Conservation (phyloP, 2,797 vertebrate species). For the Arremon aurantiirostris region DNA sequence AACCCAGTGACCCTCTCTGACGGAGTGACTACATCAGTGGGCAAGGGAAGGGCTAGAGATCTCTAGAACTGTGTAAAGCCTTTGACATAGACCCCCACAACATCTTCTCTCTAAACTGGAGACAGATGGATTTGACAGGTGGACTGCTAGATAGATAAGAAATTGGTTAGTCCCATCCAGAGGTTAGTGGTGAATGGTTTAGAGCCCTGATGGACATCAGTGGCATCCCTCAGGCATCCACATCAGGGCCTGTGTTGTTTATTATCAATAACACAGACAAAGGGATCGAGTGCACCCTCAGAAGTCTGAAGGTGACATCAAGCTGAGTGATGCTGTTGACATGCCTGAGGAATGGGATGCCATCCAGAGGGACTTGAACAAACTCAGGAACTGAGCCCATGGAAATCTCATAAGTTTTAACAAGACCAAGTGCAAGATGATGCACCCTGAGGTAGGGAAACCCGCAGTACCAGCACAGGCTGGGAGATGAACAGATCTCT, state of each 20-base stretch:
- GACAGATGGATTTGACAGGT: neutral
- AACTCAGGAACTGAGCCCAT: neutral
- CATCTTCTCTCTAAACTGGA: neutral
- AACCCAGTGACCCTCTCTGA: neutral
- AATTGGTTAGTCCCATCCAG: neutral
- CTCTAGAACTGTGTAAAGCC: no score
- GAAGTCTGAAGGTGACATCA: neutral
- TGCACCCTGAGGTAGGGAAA: neutral
- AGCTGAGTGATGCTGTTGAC: neutral
- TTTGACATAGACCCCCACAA: no score
- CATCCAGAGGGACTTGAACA: neutral
- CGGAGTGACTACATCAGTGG: neutral
- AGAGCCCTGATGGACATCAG: neutral
- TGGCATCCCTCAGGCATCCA: neutral
- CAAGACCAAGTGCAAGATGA: neutral
- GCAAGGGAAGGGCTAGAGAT: neutral
- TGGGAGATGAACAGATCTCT: neutral
- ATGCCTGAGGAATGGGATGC: neutral
- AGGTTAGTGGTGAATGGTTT: neutral
- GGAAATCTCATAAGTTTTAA: neutral
- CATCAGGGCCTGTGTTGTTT: neutral
- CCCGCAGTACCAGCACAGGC: neutral
- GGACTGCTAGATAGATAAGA: neutral
- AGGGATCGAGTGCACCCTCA: accelerated
- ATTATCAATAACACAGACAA: neutral